Base-by-base conservation (phyloP, 2,888 invertebrate species). In the Pristionchus arcanus region DNA sequence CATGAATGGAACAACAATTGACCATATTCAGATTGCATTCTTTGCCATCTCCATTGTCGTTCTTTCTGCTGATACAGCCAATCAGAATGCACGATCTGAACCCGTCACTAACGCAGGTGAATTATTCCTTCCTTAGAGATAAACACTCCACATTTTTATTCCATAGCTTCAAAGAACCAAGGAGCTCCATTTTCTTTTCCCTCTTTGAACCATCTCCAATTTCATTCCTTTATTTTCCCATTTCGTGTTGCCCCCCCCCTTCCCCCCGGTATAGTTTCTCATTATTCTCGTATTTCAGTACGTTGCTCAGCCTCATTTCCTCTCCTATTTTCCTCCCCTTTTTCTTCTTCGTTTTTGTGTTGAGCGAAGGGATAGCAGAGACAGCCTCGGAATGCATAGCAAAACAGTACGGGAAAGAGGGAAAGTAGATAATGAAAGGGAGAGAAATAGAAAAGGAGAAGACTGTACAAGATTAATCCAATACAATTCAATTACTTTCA, bases 281-380 rank as follows among this genome's bases (percentile, higher is more conserved):
- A 74, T 74, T 74, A 74, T 15, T 74, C 74, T 74, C 74, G 34
- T 74, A 74, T 74, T 74, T 74, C 74, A 37, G 34, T 37, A 28
- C 74, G 34, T 74, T 34, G n/a, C 68, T 68, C n/a, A 55, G 19
- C 71, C 71, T 71, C 74, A 74, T 74, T 74, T 74, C 74, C 74
- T 34, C 74, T n/a, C 74, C 74, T 37, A 34, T 74, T 74, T 74
- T 74, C 37, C 37, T 37, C 74, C 74, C 37, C 37, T 31, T 74
- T 74, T 37, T 37, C 68, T 74, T 74, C 74, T 34, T 68, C 28
- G 34, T 74, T 74, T 49, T 74, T 74, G 19, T 34, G 34, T 74
- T 15, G 2, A 19, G 63, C 5, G 63, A 63, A 63, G 5, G 68
- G 28, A 28, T 9, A 15, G 68, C n/a, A 28, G 68, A 68, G 28